Base-by-base conservation (phyloP, 1,140 invertebrate genomes). In the Capitella teleta region DNA sequence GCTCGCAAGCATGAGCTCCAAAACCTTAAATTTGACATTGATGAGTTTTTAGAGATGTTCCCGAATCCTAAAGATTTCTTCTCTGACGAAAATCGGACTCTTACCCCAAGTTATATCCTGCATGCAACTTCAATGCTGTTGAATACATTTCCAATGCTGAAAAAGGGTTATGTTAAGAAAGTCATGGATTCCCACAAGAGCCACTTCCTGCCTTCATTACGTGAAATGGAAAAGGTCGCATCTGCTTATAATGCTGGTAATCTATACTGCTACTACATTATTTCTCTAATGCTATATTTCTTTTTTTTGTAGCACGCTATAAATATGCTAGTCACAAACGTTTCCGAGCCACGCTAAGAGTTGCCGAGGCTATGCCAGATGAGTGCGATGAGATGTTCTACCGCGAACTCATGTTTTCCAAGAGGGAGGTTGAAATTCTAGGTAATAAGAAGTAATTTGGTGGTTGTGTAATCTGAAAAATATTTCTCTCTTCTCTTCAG, bases 11-110 rank as follows among this genome's bases (percentile, higher is more conserved):
- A 58, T 48, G 55, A 57, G 47, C 34, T 61, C 34, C 47, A 47
- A 25, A 57, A 54, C 41, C 49, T 61, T 41, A 48, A 74, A 2
- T 77, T 79, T 46, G 53, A 73, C 26, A 58, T 78, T 3, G 58
- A 72, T 30, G 66, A 76, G 16, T 80, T 80, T 59, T 49, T 81
- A 2, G 60, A 74, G 30, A 64, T 74, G 18, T 77, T 80, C 64
- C 74, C 78, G 19, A 66, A 79, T 53, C 79, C 79, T 10, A 57
- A 74, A 41, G 55, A 59, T 16, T 62, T 73, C 47, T 80, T 80
- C 60, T 57, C 61, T 44, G 57, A 78, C 62, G 52, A 53, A 10
- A 64, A 64, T 0, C 67, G 73, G 54, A 48, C 58, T 18, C 64
- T 68, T 46, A 61, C 57, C 41, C 44, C 57, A n/a, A 57, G 47